Percentiles rank a stretch among this genome's conserved stretches.
phyloP scores from a whole-genome alignment of 2,113 vertebrate genomes.

The Neolamprologus ventralis region DNA sequence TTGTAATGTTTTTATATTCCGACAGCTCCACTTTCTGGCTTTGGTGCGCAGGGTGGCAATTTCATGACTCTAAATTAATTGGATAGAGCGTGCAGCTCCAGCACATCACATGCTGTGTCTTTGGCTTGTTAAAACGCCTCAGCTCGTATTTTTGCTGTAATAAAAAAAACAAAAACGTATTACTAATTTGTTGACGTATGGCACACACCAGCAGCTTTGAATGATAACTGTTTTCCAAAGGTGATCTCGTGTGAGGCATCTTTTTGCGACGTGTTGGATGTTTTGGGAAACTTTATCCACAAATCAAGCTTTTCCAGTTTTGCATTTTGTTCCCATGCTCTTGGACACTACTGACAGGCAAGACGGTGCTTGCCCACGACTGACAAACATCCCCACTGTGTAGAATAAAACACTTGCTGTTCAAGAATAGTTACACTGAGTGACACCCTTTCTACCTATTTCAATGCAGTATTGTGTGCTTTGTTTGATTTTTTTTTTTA shows the following conservation, averaged over 20 bases:
- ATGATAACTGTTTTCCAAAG: neutral
- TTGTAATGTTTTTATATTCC: neutral
- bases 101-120: neutral
- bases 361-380: neutral
- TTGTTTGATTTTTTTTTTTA: conserved; percentile 4
- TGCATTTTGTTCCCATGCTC: neutral
- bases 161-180: neutral
- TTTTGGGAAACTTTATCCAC: neutral
- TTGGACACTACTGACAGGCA: neutral
- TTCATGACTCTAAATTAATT: neutral
- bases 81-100: neutral
- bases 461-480: neutral
- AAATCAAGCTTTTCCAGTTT: neutral
- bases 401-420: neutral
- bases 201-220: neutral
- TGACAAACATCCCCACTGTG: conserved; percentile 10
- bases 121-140: neutral
- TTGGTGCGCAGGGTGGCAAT: neutral
- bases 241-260: neutral
- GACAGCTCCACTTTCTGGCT: neutral
- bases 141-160: neutral
- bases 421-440: conserved; percentile 4
- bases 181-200: neutral
- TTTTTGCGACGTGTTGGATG: neutral
- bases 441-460: neutral